Base-by-base conservation (phyloP, 1,140 invertebrate genomes). In the Caerostris darwini region DNA sequence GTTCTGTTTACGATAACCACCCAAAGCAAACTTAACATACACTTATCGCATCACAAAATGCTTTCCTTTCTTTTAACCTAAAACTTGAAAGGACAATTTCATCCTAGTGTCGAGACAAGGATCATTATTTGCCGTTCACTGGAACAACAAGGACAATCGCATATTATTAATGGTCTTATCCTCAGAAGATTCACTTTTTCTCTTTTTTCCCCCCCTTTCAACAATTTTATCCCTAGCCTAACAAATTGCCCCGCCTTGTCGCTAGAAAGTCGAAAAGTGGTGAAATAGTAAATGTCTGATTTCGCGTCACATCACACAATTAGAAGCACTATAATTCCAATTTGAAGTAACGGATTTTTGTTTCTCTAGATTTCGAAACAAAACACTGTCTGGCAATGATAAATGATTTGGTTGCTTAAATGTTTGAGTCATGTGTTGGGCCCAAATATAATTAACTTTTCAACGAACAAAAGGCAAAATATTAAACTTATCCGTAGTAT, bases 241-340 rank as follows among this genome's bases (percentile, higher is more conserved):
- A 77, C 19, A 85, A 85, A 85, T 85, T 59, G 58, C 17, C 56
- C 58, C 50, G n/a, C 14, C 54, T 19, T 7, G 17, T 10, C 17
- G 34, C 7, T 17, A 57, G 14, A 58, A 19, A 85, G 58, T 85
- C 56, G 17, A 10, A 77, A 50, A 77, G 54, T n/a, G 19, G 17
- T 59, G 82, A 34, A 59, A 85, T 56, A 85, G n/a, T 58, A 58
- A 58, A 19, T 34, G 82, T 57, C 17, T 19, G 54, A 58, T 85
- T 85, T 85, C 19, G 54, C n/a, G 82, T 59, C 82, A 85, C 0
- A 58, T 85, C 82, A 5, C 54, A 59, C 82, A 85, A 85, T 59
- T 59, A 59, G 54, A 59, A 85, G 57, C 82, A 10, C 54, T n/a
- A 59, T 19, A 85, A 57, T 57, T 85, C 57, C 17, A 59, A 85